Base-by-base conservation (phyloP, 2,113 vertebrate genomes). In the Nibea coibor region DNA sequence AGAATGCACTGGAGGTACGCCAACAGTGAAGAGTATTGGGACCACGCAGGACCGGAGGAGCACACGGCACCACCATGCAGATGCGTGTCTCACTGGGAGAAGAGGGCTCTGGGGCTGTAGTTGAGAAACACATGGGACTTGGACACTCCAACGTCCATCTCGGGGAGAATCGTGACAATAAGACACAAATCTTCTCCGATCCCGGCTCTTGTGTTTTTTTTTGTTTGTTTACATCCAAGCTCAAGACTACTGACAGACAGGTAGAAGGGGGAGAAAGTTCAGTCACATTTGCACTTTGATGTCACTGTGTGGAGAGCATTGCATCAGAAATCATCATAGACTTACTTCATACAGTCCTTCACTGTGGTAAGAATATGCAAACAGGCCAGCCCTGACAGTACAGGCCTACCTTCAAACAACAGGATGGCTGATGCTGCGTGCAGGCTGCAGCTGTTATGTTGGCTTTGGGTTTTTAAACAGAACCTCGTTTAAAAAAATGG, bases 131-230 rank as follows among this genome's bases (percentile, higher is more conserved):
- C 88, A 22, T 79, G 81, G 76, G 87, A 87, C 70, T 86, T 85
- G 63, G 88, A 91, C 76, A 93, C 62, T 47, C 90, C 90, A 72
- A 89, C 82, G 26, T 94, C 90, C 93, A 93, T 90, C 87, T 81
- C 42, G 35, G 75, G 35, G 71, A 67, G 75, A 85, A 83, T 57
- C 57, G 42, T 48, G 78, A 81, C 62, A 82, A 74, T 22, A 73
- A 68, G 56, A 72, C 51, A 24, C 67, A 80, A 82, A 72, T 82
- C 85, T 82, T 88, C 84, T 78, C 75, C 76, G 3, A 53, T 82
- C 64, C 72, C 0, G 58, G 54, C 31, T 68, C 47, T 54, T 11
- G 35, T 39, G 35, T 39, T 56, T 67, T 71, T 53, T 59, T 53
- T 66, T 35, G 5, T 61, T 68, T 72, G 54, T 62, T 56, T 72